Evolutionary conservation across 2,888 invertebrate genomes (phyloP), one percentile per base, ranked within the genome.

Genomic region (Cheiracanthium punctorium): DNA sequence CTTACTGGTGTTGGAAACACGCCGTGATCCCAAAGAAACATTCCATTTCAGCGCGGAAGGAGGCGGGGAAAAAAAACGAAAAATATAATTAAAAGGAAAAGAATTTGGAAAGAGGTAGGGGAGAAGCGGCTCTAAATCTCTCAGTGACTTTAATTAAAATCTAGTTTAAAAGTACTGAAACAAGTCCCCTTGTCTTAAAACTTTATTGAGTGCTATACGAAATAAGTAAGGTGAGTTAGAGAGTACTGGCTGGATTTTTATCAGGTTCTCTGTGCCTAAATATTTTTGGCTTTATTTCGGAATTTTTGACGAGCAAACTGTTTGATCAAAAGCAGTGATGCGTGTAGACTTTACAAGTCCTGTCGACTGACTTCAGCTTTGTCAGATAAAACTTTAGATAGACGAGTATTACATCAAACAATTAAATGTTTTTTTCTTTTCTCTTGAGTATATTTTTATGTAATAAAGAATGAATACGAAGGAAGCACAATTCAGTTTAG

Each of bases 81-180:
- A 24, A 24, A 2, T 58, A 24, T 48, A 58, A 58, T 58, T 58
- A 58, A 58, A 58, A 58, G 58, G 24, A 58, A 58, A 58, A 58
- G 58, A 58, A 58, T 58, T 24, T 12, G 43, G 43, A 48, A 48
- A 48, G 17, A 2, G 43, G 43, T 7, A 48, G 17, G 17, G 43
- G 14, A 17, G 17, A 17, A 48, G 43, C 43, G 43, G 10, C 17
- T 48, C 43, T 48, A 12, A 7, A 48, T 48, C 43, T 48, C 17
- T 17, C 2, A 48, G 10, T 48, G 43, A 58, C 58, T 58, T 58
- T 58, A 58, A 58, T 58, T 58, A 58, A 58, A 58, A 58, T 58
- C 12, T 58, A 58, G 58, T 58, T 58, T 58, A 58, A 58, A 58
- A 58, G 58, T 58, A 7, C 58, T 58, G 43, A 48, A 48, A 17